Evolutionary conservation across 2,797 vertebrate genomes (phyloP).

Genomic region (Rhodeus uyekii): DNA sequence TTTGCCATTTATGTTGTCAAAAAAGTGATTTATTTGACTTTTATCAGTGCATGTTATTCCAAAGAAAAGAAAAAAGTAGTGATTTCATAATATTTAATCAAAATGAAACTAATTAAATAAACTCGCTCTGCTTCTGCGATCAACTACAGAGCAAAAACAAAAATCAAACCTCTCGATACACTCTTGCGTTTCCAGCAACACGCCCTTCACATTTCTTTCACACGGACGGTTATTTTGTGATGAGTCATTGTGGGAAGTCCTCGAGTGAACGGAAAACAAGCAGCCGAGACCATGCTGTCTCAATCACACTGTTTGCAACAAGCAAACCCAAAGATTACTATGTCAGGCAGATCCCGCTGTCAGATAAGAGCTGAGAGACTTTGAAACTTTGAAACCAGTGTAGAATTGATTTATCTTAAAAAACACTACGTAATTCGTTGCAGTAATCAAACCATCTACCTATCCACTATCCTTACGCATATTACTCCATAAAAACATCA

Average conservation of each 20-base stretch:
- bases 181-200: constrained; percentile 12
- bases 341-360: constrained; percentile 10
- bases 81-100: neutral
- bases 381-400: constrained; percentile 19
- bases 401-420: constrained; percentile 31
- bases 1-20: neutral
- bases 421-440: constrained; percentile 26
- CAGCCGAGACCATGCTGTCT: constrained; percentile 26
- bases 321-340: constrained; percentile 11
- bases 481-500: constrained; percentile 11
- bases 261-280: constrained; percentile 22
- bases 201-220: constrained; percentile 15
- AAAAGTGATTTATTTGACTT: neutral
- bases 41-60: neutral
- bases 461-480: neutral
- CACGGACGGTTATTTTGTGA: constrained; percentile 27
- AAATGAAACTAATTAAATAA: no score
- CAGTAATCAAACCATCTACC: constrained; percentile 3
- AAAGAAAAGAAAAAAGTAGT: neutral
- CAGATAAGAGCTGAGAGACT: constrained; percentile 23
- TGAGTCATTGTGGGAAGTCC: constrained; percentile 54
- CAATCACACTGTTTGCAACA: neutral
- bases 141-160: neutral
- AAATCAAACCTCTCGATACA: constrained; percentile 6
- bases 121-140: no score